Evolutionary conservation across 2,797 vertebrate species (phyloP).

Genomic region (Glyptemys insculpta): DNA sequence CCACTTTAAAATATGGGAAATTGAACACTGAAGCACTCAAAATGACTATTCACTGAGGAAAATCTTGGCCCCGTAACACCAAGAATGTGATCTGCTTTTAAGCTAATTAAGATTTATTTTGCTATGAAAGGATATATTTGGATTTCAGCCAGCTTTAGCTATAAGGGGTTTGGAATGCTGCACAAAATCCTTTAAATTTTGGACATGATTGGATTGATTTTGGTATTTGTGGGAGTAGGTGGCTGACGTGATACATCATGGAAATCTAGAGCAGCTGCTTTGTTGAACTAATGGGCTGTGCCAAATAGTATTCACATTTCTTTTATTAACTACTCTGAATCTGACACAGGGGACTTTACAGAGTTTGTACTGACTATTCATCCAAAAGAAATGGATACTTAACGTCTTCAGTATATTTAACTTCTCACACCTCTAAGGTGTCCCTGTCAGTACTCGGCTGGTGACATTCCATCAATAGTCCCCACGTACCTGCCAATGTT

Average conservation of each 20-base stretch:
- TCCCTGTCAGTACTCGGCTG: conserved; percentile 45
- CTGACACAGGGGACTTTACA: conserved; percentile 39
- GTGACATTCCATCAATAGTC: background rate
- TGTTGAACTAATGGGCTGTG: conserved; percentile 20
- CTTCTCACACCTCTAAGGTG: conserved; percentile 56
- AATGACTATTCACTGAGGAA: background rate
- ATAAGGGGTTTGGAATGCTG: rapidly evolving
- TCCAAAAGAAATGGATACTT: conserved; percentile 50
- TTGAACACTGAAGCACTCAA: background rate
- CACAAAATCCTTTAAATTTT: background rate
- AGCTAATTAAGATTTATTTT: background rate
- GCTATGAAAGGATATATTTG: background rate
- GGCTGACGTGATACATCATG: background rate
- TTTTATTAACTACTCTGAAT: conserved; percentile 51
- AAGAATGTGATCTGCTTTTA: background rate
- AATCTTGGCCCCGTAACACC: background rate
- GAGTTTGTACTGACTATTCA: conserved; percentile 51
- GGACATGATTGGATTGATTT: background rate
- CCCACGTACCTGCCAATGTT: conserved; percentile 14
- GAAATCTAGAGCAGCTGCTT: conserved; percentile 15
- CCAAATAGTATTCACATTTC: background rate
- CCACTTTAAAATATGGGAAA: background rate
- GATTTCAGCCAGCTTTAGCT: background rate
- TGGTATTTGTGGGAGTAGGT: background rate
- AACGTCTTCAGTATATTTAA: background rate